phyloP scores from a whole-genome alignment of 2,113 vertebrate species.

The Thunnus maccoyii region DNA sequence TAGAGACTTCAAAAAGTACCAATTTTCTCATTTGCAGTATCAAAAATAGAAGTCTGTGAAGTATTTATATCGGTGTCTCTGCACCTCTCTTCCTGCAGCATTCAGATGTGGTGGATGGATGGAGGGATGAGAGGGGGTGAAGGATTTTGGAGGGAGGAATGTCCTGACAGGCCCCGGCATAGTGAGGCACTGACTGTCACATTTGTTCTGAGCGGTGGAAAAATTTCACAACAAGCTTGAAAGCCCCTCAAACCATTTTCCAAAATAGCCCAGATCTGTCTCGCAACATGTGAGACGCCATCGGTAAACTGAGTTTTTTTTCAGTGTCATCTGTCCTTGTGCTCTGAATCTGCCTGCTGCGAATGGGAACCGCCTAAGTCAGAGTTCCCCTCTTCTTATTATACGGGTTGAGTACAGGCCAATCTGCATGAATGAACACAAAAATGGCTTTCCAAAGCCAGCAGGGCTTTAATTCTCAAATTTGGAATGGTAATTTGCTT shows the following conservation, averaged over 20 bases:
- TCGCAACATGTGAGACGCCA: neutral
- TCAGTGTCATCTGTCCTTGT: conserved; percentile 15
- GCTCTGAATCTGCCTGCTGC: neutral
- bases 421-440: too few species aligned
- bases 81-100: conserved; percentile 19
- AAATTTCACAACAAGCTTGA: conserved; percentile 51
- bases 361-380: too few species aligned
- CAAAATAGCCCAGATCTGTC: conserved; percentile 46
- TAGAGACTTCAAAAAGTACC: too few species aligned
- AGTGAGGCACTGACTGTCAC: conserved; percentile 58
- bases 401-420: too few species aligned
- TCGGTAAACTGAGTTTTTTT: neutral
- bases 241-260: conserved; percentile 79
- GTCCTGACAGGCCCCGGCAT: conserved; percentile 70
- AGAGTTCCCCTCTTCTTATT: too few species aligned
- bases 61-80: neutral
- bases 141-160: conserved; percentile 40
- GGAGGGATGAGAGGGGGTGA: conserved; percentile 32
- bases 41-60: neutral
- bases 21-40: too few species aligned
- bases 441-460: too few species aligned
- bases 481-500: too few species aligned
- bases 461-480: too few species aligned
- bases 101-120: conserved; percentile 37
- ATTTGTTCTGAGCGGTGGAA: conserved; percentile 57